phyloP scores from a whole-genome alignment of 1,140 invertebrate species.

The Halesus radiatus region DNA sequence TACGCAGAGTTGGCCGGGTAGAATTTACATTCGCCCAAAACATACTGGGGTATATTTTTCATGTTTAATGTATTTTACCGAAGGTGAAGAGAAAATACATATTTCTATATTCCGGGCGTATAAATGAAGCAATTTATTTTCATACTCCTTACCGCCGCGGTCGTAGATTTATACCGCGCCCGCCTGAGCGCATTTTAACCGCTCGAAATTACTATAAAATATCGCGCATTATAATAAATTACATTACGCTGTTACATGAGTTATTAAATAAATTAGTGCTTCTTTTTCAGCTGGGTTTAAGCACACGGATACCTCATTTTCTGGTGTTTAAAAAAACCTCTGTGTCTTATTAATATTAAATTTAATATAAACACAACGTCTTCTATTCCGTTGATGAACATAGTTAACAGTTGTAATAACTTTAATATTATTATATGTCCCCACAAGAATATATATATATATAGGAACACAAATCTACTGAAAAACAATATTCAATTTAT shows the following conservation, averaged over 20 bases:
- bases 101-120: slow-evolving; percentile 21
- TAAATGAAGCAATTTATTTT: slow-evolving; percentile 49
- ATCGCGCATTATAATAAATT: background rate
- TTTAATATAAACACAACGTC: too few species aligned
- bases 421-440: too few species aligned
- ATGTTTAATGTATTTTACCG: slow-evolving; percentile 49
- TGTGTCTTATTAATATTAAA: too few species aligned
- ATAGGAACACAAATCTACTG: too few species aligned
- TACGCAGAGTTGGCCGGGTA: background rate
- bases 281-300: too few species aligned
- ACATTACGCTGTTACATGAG: too few species aligned
- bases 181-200: slow-evolving; percentile 7
- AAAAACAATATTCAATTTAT: too few species aligned
- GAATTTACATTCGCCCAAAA: slow-evolving; percentile 44
- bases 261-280: too few species aligned
- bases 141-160: slow-evolving; percentile 30
- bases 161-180: slow-evolving; percentile 30
- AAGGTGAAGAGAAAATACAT: slow-evolving; percentile 41
- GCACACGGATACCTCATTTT: background rate
- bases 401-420: too few species aligned
- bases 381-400: too few species aligned
- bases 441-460: too few species aligned
- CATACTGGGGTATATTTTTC: slow-evolving; percentile 45
- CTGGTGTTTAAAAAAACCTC: too few species aligned
- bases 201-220: slow-evolving; percentile 29